These are phyloP conservation scores for Xylocampa areola DNA, from an alignment of 2,888 invertebrate species.

Conservation along the genomic window DNA sequence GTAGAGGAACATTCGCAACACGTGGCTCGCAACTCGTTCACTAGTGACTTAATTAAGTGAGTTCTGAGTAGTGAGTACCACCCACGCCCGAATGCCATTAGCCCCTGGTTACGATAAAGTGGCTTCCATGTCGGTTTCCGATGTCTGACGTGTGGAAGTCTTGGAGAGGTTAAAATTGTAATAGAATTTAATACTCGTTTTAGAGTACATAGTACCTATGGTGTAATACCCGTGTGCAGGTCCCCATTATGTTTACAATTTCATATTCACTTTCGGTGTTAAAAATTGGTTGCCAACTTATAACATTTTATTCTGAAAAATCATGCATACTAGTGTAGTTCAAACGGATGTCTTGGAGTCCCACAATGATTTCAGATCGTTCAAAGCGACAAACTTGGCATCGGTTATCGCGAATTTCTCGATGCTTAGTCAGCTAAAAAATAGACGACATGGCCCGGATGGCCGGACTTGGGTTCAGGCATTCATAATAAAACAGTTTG, in stretches of 20 bases:
- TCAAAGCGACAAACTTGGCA: conserved; percentile 42
- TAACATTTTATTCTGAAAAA: conserved; percentile 1
- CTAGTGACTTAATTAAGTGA: conserved; percentile 67
- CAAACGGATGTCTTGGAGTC: conserved; percentile 13
- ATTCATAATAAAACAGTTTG: conserved; percentile 34
- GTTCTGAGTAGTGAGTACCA: conserved; percentile 42
- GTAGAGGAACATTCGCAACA: conserved; percentile 45
- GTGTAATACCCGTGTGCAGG: not conserved
- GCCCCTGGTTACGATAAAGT: conserved; percentile 57
- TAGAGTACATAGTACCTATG: too few relatives aligned
- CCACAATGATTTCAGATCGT: conserved; percentile 42
- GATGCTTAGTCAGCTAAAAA: conserved; percentile 49
- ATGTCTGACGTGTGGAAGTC: conserved; percentile 18
- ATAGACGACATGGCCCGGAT: conserved; percentile 8
- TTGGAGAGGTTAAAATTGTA: not conserved
- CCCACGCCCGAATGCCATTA: conserved; percentile 56
- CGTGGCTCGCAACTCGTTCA: conserved; percentile 56
- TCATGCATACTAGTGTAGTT: not conserved
- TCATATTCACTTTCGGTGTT: not conserved
- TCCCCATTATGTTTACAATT: not conserved
- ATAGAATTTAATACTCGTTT: not conserved
- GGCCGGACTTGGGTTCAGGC: conserved; percentile 14
- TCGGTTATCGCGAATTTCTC: conserved; percentile 38
- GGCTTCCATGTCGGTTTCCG: conserved; percentile 40
- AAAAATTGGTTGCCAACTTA: not conserved